Evolutionary conservation across 30 jellyfish, hydroid and myxozoan species (phyloP).

Genomic region (Nemopilema nomurai): DNA sequence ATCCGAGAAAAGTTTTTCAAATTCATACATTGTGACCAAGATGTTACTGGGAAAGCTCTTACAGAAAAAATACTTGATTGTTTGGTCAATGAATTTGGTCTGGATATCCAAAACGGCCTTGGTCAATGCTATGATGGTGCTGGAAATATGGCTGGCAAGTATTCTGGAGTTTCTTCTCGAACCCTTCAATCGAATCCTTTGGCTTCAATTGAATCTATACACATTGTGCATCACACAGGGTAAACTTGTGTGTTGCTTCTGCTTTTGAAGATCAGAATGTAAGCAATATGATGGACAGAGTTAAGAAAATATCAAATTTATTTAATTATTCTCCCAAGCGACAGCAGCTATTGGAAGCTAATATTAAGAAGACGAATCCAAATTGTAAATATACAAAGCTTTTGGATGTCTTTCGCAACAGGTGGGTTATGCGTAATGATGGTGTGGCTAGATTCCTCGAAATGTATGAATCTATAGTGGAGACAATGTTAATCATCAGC

Average conservation of each 20-base stretch:
- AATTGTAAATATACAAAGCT: neutral
- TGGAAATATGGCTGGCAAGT: too few relatives aligned
- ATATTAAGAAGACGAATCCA: neutral
- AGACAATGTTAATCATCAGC: neutral
- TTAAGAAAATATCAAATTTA: conserved; percentile 1
- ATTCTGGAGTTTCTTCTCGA: too few relatives aligned
- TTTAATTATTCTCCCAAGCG: too few relatives aligned
- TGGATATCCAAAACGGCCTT: too few relatives aligned
- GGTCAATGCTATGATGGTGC: too few relatives aligned
- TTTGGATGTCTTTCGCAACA: conserved; percentile 18
- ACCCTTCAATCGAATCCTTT: too few relatives aligned
- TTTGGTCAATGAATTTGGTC: too few relatives aligned
- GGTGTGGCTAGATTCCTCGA: conserved; percentile 19
- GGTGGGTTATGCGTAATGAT: conserved; percentile 39
- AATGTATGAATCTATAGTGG: neutral
- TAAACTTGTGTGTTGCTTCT: conserved; percentile 44
- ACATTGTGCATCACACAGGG: conserved; percentile 41
- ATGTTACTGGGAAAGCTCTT: too few relatives aligned
- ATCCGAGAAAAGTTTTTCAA: too few relatives aligned
- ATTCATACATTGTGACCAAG: too few relatives aligned
- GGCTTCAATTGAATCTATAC: too few relatives aligned
- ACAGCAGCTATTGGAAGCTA: neutral
- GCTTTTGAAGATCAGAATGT: conserved; percentile 30
- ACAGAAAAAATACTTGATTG: too few relatives aligned
- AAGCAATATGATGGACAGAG: conserved; percentile 13